Conservation (phyloP, 2,113 vertebrate genomes). For the Zapus hudsonius region DNA sequence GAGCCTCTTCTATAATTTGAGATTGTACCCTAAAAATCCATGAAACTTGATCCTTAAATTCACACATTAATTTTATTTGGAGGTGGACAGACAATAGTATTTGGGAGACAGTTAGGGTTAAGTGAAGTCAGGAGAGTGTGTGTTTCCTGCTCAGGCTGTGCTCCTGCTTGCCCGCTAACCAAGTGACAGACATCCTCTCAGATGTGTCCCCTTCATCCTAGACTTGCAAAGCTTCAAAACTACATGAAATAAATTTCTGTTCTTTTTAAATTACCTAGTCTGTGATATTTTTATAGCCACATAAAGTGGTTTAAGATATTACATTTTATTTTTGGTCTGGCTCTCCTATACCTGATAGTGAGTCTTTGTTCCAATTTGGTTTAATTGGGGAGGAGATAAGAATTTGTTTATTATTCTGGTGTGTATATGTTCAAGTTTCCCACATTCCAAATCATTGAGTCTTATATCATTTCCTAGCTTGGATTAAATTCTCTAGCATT, state of each 20-base stretch:
- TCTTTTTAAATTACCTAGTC: neutral
- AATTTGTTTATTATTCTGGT: neutral
- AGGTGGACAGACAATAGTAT: neutral
- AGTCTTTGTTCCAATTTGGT: neutral
- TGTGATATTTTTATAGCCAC: neutral
- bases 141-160: neutral
- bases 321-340: neutral
- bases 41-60: neutral
- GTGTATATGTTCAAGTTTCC: neutral
- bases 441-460: neutral
- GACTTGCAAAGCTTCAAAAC: neutral
- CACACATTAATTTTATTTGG: neutral
- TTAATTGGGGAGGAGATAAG: neutral
- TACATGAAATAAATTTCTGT: neutral
- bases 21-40: neutral
- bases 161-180: neutral
- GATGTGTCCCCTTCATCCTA: neutral
- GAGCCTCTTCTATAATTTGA: neutral
- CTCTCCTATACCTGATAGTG: neutral
- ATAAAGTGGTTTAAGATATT: neutral
- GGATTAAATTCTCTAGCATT: neutral
- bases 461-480: conserved; percentile 18
- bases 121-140: neutral
- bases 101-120: neutral
- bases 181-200: neutral